Base-by-base conservation (phyloP, 2,797 vertebrate genomes). In the Trichosurus vulpecula region DNA sequence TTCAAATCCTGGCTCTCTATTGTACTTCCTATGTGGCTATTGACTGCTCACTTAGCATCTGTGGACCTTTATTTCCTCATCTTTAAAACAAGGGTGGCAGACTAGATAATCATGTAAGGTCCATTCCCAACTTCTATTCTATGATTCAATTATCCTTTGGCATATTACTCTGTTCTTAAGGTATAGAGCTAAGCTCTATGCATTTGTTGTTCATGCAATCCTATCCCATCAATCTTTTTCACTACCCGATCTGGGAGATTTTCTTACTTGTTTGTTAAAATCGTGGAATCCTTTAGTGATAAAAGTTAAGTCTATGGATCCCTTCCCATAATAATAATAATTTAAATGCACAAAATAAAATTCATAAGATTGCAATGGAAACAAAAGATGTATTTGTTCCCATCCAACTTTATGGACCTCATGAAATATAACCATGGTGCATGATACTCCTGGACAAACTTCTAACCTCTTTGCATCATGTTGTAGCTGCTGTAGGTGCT, bases 31-130 rank as follows among this genome's bases (percentile, higher is more conserved):
- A 2, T 3, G 54, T 57, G 35, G 52, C 19, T 90, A 93, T 89
- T 13, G 74, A 10, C 53, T 47, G 52, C 19, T 51, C 81, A n/a
- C 0, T 92, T 25, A 94, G 31, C 9, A 3, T 66, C 52, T 87
- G 0, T 0, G 58, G 93, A 52, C 53, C 91, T 97, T 91, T 3
- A 0, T 56, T 92, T 81, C 16, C 53, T 92, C 30, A 29, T 89
- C 93, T 95, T 30, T 92, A 92, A 81, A 97, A 55, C 91, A 0
- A 11, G 54, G 31, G 5, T 55, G 61, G 19, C n/a, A 92, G 93
- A 91, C 2, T 57, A 55, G 54, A 4, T 87, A 30, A 53, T 25
- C 81, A 2, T 52, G n/a, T 31, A 52, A 54, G 0, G 31, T 41
- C 91, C 89, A 92, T 91, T 74, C 54, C 54, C 14, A 54, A 51